phyloP scores from a whole-genome alignment of 1,140 invertebrate species.

The Galendromus occidentalis region DNA sequence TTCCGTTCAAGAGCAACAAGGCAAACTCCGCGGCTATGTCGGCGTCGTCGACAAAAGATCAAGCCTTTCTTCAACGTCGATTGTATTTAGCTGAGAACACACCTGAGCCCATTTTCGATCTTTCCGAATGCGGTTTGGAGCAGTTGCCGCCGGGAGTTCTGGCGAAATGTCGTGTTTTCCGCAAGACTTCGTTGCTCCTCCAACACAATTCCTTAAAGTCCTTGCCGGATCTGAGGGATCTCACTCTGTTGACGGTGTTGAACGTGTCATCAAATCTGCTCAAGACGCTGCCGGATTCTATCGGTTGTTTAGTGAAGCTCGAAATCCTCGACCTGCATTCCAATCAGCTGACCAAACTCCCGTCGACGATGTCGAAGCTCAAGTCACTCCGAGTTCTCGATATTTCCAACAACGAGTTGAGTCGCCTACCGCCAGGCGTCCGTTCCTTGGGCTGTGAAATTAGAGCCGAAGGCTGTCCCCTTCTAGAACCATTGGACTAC shows the following conservation, averaged over 20 bases:
- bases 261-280: background rate
- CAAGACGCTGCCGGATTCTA: background rate
- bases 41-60: background rate
- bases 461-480: background rate
- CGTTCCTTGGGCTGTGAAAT: background rate
- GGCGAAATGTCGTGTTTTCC: background rate
- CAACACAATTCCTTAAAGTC: background rate
- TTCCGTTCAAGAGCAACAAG: background rate
- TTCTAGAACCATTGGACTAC: background rate
- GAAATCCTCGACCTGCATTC: background rate
- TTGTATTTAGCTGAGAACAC: constrained; percentile 6
- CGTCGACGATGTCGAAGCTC: background rate
- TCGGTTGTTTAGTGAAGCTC: background rate
- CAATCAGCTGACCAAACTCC: background rate
- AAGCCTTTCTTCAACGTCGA: background rate
- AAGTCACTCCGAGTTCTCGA: background rate
- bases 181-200: constrained; percentile 3
- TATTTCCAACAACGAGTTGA: background rate
- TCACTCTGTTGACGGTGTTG: background rate
- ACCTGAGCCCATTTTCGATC: background rate
- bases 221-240: background rate
- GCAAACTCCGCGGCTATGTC: background rate
- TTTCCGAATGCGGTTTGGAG: background rate
- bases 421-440: background rate
- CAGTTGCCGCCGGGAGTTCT: background rate